A percentile compares a stretch with the other conserved stretches of the same genome.
Conservation (phyloP, 2,113 vertebrate genomes). For the Raja brachyura region DNA sequence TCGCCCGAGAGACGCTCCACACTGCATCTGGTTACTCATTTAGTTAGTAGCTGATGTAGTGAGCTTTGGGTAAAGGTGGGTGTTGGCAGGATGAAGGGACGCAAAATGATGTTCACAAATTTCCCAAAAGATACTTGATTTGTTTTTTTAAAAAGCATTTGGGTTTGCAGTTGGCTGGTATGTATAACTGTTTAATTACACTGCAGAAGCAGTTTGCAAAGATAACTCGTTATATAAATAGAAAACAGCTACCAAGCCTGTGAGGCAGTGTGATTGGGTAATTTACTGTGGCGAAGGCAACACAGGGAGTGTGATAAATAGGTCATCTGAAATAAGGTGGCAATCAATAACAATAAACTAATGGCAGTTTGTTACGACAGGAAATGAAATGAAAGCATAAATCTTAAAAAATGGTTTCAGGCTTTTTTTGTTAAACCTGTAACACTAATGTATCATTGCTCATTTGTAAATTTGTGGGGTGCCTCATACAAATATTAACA, state of each 20-base stretch:
- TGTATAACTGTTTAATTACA: neutral
- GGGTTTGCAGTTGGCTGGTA: neutral
- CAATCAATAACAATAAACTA: constrained; percentile 43
- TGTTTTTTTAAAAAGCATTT: too few relatives aligned
- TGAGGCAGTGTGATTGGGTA: constrained; percentile 37
- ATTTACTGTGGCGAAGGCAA: constrained; percentile 42
- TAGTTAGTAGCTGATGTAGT: neutral
- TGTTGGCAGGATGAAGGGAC: neutral
- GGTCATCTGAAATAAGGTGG: constrained; percentile 44
- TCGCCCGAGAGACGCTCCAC: neutral
- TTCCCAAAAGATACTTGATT: neutral
- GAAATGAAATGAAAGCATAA: neutral
- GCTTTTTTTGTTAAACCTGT: neutral
- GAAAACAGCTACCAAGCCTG: constrained; percentile 41
- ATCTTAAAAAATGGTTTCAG: neutral
- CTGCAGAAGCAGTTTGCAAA: neutral
- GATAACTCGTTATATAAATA: constrained; percentile 39
- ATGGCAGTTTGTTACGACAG: neutral
- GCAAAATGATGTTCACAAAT: neutral
- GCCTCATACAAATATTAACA: constrained; percentile 36
- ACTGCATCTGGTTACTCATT: neutral
- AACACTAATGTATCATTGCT: constrained; percentile 38
- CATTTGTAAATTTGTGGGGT: constrained; percentile 46
- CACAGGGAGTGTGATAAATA: constrained; percentile 43
- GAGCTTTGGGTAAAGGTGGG: neutral